Conservation (phyloP, 2,888 invertebrate genomes). For the Siphlonurus alternatus region DNA sequence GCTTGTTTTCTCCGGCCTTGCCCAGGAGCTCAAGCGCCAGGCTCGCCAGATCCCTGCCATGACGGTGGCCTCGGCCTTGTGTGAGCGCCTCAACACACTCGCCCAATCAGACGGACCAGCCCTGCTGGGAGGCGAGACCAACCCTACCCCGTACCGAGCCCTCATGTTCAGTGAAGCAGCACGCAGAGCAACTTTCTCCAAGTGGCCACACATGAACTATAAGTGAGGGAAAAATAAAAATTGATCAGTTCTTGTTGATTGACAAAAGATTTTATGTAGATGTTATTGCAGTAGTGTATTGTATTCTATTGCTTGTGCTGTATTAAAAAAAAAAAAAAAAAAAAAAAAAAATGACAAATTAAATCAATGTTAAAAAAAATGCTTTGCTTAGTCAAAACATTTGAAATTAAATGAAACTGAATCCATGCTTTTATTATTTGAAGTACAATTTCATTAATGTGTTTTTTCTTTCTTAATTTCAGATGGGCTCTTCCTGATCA, state of each 20-base stretch:
- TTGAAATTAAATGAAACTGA: too few species aligned
- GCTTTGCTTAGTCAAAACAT: too few species aligned
- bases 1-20: constrained; percentile 59
- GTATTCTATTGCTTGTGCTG: too few species aligned
- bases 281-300: too few species aligned
- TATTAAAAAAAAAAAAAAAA: background rate
- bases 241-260: too few species aligned
- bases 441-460: too few species aligned
- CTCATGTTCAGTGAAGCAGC: constrained; percentile 87
- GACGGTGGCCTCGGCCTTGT: constrained; percentile 77
- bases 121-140: constrained; percentile 24
- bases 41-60: constrained; percentile 71
- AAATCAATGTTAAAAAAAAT: background rate
- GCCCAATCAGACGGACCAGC: constrained; percentile 33
- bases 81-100: constrained; percentile 68
- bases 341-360: background rate
- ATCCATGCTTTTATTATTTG: too few species aligned
- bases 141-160: constrained; percentile 33
- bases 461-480: constrained; percentile 17
- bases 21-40: constrained; percentile 64
- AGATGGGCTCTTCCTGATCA: constrained; percentile 91
- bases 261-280: too few species aligned
- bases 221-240: constrained; percentile 41
- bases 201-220: constrained; percentile 96
- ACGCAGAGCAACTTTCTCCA: constrained; percentile 73